Conservation (phyloP, 2,888 invertebrate genomes). For the Junonia oenone region DNA sequence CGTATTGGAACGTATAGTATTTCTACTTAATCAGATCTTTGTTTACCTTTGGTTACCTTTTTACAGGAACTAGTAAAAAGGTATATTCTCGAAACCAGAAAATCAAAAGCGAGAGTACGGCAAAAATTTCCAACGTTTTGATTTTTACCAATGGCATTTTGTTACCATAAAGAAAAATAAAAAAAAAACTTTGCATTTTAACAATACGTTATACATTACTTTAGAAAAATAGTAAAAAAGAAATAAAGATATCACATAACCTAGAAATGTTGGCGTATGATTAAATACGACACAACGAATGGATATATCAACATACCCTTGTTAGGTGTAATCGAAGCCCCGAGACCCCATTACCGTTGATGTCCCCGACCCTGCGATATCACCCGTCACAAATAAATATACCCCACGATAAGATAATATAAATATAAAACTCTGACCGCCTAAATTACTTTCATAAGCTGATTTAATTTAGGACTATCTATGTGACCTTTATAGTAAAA, state of each 20-base stretch:
- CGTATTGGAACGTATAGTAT: no score
- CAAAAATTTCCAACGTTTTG: no score
- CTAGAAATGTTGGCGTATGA: background rate
- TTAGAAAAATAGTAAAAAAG: background rate
- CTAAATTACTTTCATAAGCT: slow-evolving; percentile 12
- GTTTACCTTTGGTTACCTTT: no score
- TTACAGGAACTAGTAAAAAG: no score
- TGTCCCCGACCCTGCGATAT: slow-evolving; percentile 47
- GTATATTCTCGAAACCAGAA: no score
- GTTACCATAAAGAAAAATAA: no score
- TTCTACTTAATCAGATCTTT: no score
- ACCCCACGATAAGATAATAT: slow-evolving; percentile 29
- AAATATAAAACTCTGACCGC: slow-evolving; percentile 16
- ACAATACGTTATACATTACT: no score
- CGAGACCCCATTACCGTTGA: slow-evolving; percentile 65
- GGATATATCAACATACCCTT: slow-evolving; percentile 26
- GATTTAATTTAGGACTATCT: background rate
- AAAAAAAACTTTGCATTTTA: no score
- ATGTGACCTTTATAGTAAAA: no score
- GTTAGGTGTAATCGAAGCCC: slow-evolving; percentile 66
- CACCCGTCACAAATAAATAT: slow-evolving; percentile 49
- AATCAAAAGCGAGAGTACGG: no score
- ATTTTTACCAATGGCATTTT: no score
- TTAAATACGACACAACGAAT: background rate
- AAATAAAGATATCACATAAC: background rate